Conservation (phyloP, 2,113 vertebrate species). For the Corythornis madagascariensis region DNA sequence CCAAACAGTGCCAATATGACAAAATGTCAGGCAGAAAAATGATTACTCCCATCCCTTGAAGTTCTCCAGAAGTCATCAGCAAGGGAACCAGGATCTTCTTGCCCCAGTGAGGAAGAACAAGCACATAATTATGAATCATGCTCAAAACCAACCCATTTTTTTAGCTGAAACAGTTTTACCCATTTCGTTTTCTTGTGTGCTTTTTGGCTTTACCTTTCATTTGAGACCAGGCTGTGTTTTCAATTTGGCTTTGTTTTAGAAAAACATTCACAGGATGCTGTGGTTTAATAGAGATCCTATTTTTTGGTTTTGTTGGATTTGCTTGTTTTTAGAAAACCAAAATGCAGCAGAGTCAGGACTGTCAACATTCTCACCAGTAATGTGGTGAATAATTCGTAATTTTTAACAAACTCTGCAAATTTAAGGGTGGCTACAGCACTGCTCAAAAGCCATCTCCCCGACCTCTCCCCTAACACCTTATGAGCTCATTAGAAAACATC, state of each 20-base stretch:
- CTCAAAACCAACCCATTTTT: background rate
- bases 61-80: background rate
- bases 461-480: background rate
- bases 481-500: background rate
- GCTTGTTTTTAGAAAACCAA: background rate
- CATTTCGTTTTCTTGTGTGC: background rate
- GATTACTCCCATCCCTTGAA: background rate
- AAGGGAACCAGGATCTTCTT: background rate
- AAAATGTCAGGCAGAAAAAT: background rate
- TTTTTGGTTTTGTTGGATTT: background rate
- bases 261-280: background rate
- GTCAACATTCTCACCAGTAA: background rate
- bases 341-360: background rate
- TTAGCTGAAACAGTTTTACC: background rate
- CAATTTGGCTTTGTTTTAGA: background rate
- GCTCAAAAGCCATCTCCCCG: background rate
- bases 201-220: background rate
- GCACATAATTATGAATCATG: background rate
- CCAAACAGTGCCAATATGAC: background rate
- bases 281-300: background rate
- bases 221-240: background rate
- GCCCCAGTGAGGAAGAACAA: background rate
- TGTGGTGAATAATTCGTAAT: background rate
- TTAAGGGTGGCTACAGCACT: background rate
- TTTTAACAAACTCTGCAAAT: background rate